phyloP scores from a whole-genome alignment of 2,888 invertebrate species.

The Agrilus cyanescens region DNA sequence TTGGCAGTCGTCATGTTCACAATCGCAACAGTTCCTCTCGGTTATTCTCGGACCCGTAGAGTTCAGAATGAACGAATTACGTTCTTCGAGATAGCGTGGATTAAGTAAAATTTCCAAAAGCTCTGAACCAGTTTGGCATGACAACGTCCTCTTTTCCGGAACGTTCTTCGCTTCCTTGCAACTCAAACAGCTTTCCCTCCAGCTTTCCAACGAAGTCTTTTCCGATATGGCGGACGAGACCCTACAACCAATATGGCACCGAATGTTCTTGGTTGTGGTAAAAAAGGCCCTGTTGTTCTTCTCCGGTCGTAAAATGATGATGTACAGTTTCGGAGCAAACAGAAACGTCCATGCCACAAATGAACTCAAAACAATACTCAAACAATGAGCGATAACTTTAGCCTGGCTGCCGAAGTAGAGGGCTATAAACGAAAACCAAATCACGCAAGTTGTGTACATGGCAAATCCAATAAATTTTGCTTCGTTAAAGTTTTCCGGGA shows the following conservation, averaged over 20 bases:
- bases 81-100: constrained; percentile 23
- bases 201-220: constrained; percentile 30
- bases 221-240: constrained; percentile 36
- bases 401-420: constrained; percentile 61
- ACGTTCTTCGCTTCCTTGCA: constrained; percentile 13
- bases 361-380: constrained; percentile 63
- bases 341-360: constrained; percentile 60
- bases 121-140: constrained; percentile 35
- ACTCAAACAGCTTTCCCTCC: constrained; percentile 23
- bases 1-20: constrained; percentile 31
- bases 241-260: constrained; percentile 52
- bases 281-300: constrained; percentile 65
- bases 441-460: constrained; percentile 68
- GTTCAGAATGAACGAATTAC: constrained; percentile 16
- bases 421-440: constrained; percentile 68
- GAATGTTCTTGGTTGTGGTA: constrained; percentile 58
- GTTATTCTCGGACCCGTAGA: constrained; percentile 23
- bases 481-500: constrained; percentile 76
- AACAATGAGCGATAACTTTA: constrained; percentile 45
- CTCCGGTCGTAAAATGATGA: constrained; percentile 61
- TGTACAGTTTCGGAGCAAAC: constrained; percentile 66
- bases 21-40: constrained; percentile 25
- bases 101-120: constrained; percentile 29
- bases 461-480: constrained; percentile 65
- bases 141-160: constrained; percentile 30